A percentile compares a stretch with the other conserved stretches of the same genome.
These are phyloP conservation scores for Lymantria dispar DNA, from an alignment of 2,888 invertebrate species.

Conservation along the genomic window DNA sequence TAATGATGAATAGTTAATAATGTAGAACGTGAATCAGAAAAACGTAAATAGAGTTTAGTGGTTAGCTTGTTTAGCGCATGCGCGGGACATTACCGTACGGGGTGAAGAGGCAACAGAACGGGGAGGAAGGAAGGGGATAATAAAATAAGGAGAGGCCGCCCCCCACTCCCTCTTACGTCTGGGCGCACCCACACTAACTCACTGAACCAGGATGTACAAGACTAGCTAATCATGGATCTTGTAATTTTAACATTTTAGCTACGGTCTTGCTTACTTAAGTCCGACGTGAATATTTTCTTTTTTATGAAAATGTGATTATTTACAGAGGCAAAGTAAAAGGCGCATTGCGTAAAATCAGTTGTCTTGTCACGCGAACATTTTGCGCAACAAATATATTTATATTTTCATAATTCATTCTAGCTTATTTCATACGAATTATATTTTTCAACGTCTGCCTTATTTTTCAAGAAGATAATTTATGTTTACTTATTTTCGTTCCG, in stretches of 20 bases:
- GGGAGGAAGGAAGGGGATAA: constrained; percentile 50
- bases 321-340: not conserved
- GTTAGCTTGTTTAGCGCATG: constrained; percentile 22
- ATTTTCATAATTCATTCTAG: too few relatives aligned
- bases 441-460: too few relatives aligned
- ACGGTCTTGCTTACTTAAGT: constrained; percentile 8
- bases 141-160: constrained; percentile 52
- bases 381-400: not conserved
- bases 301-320: not conserved
- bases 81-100: constrained; percentile 14
- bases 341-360: not conserved
- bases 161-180: constrained; percentile 21
- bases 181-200: constrained; percentile 26
- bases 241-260: constrained; percentile 29
- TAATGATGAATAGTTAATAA: constrained; percentile 32
- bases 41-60: constrained; percentile 26
- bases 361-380: not conserved
- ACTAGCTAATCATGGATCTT: constrained; percentile 35
- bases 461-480: too few relatives aligned
- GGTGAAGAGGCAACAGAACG: constrained; percentile 11
- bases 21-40: constrained; percentile 30
- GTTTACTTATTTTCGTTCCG: too few relatives aligned
- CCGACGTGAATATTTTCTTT: not conserved
- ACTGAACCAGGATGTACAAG: constrained; percentile 36
- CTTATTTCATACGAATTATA: too few relatives aligned